These are phyloP conservation scores for Thalassarche chlororhynchos DNA, from an alignment of 2,113 vertebrate genomes.

Conservation along the genomic window DNA sequence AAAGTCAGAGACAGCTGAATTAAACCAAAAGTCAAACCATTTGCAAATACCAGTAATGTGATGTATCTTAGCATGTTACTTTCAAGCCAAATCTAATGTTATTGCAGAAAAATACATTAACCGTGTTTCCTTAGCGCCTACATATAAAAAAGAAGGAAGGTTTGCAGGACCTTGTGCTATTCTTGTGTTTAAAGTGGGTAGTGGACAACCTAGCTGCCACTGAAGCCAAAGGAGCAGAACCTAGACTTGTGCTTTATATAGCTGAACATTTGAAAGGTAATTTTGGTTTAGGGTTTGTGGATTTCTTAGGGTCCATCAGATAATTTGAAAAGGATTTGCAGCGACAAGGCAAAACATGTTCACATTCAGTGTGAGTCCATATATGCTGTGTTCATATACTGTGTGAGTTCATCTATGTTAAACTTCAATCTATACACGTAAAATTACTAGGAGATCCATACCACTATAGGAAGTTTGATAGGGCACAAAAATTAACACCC, in stretches of 20 bases:
- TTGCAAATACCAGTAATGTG: not conserved
- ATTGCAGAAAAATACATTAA: not conserved
- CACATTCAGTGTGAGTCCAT: not conserved
- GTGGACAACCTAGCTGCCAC: not conserved
- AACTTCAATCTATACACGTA: not conserved
- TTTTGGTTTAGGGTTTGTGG: not conserved
- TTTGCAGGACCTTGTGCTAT: not conserved
- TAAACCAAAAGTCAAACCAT: not conserved
- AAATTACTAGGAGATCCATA: not conserved
- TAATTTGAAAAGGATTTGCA: not conserved
- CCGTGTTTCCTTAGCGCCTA: not conserved
- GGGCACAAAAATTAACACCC: not conserved
- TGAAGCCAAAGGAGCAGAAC: not conserved
- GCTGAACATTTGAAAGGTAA: not conserved
- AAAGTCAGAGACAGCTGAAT: not conserved
- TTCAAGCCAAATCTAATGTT: not conserved
- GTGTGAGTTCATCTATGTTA: not conserved
- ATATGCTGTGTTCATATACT: not conserved
- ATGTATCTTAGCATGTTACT: not conserved
- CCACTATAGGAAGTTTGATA: not conserved
- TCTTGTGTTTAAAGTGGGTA: not conserved
- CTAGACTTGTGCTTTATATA: not conserved
- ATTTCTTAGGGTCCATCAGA: not conserved
- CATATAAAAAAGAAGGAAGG: not conserved
- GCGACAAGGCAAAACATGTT: not conserved